These are phyloP conservation scores for Diplosoma virens DNA, from an alignment of 23 tunicate genomes.

Conservation along the genomic window DNA sequence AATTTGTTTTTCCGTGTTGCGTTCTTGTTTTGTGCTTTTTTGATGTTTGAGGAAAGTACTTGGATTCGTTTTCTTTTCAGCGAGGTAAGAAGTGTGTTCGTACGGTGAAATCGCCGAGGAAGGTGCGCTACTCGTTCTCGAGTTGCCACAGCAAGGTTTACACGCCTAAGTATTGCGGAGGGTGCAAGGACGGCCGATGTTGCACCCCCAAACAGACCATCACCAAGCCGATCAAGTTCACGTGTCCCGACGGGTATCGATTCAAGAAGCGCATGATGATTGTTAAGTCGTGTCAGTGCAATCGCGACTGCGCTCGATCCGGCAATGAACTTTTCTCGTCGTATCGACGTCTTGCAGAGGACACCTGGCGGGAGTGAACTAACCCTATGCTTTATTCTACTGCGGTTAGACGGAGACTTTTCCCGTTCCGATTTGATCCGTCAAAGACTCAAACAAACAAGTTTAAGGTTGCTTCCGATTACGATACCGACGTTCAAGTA, in stretches of 20 bases:
- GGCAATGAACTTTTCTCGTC: conserved; percentile 55
- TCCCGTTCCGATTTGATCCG: too few relatives aligned
- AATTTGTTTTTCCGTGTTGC: too few relatives aligned
- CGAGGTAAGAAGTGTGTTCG: conserved; percentile 71
- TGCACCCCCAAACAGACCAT: conserved; percentile 67
- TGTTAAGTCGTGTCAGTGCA: conserved; percentile 75
- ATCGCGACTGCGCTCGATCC: conserved; percentile 34
- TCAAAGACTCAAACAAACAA: too few relatives aligned
- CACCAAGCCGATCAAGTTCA: conserved; percentile 52
- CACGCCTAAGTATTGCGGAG: conserved; percentile 80
- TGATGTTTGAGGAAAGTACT: too few relatives aligned
- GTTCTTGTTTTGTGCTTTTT: too few relatives aligned
- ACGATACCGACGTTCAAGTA: too few relatives aligned
- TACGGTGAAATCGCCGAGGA: conserved; percentile 48
- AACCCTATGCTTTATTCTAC: too few relatives aligned
- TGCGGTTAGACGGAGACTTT: too few relatives aligned
- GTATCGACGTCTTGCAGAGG: conserved; percentile 47
- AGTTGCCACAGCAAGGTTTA: conserved; percentile 79
- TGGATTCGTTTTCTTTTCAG: conserved; percentile 31
- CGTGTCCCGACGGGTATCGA: conserved; percentile 64
- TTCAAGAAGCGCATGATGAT: conserved; percentile 83
- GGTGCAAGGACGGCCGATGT: conserved; percentile 69
- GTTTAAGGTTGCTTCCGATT: too few relatives aligned
- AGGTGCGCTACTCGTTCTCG: conserved; percentile 69
- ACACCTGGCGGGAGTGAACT: conserved; percentile 64